phyloP scores from a whole-genome alignment of 2,888 invertebrate genomes.

The Artemia sinica region DNA sequence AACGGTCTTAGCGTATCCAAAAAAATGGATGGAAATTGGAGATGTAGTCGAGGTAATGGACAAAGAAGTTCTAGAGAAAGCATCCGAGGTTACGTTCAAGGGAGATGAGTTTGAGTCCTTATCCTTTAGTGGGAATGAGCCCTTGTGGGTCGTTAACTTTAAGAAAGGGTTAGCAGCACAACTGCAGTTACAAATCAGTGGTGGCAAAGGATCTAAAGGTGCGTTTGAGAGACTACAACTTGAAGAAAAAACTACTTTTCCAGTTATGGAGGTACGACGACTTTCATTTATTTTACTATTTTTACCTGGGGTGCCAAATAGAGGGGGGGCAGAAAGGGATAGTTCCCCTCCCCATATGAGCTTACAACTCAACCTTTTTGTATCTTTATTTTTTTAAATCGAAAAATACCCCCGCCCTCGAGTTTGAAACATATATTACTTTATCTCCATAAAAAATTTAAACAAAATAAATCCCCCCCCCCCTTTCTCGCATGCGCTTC shows the following conservation, averaged over 20 bases:
- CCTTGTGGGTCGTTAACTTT: background rate
- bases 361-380: too few relatives aligned
- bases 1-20: background rate
- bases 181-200: background rate
- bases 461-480: too few relatives aligned
- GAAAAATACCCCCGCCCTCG: too few relatives aligned
- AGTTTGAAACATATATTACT: too few relatives aligned
- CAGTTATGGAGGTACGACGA: constrained; percentile 8
- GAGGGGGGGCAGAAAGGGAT: too few relatives aligned
- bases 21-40: constrained; percentile 1
- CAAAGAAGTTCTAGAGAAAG: background rate
- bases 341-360: too few relatives aligned
- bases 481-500: too few relatives aligned
- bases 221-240: background rate
- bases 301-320: too few relatives aligned
- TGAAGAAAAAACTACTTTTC: background rate
- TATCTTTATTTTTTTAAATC: too few relatives aligned
- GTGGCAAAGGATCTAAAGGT: background rate
- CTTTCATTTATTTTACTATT: background rate
- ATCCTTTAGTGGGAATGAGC: background rate
- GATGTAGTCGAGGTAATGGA: background rate
- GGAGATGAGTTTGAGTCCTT: constrained; percentile 11
- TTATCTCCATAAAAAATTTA: too few relatives aligned
- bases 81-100: background rate
- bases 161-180: background rate